Percentiles rank a stretch among this genome's conserved stretches.
These are phyloP conservation scores for Arvicanthis niloticus DNA, from an alignment of 2,113 vertebrate genomes.

Conservation along the genomic window DNA sequence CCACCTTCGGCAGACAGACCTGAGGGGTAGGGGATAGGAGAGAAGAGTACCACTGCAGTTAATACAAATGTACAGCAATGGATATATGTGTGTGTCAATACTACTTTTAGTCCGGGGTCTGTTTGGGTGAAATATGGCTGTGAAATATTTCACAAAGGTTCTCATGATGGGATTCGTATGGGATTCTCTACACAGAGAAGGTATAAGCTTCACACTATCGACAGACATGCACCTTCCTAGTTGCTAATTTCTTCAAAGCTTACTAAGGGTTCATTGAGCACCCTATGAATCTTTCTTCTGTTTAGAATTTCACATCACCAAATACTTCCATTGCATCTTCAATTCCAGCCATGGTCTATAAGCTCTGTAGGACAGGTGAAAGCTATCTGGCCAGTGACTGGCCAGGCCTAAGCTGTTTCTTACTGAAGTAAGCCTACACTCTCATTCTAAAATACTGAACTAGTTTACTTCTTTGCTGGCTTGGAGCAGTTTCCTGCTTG, in stretches of 20 bases:
- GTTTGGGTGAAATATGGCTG: not conserved
- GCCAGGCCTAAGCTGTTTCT: not conserved
- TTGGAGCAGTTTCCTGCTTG: not conserved
- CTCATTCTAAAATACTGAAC: not conserved
- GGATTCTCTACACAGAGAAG: not conserved
- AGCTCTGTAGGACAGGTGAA: not conserved
- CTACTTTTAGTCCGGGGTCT: too few relatives aligned
- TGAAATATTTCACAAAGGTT: not conserved
- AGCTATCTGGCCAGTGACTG: not conserved
- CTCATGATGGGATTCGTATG: not conserved
- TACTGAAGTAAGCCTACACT: not conserved
- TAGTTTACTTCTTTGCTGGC: not conserved
- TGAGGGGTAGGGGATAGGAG: constrained; percentile 72
- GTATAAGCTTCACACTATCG: not conserved
- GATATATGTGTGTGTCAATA: not conserved
- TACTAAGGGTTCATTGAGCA: not conserved
- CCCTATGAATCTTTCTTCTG: not conserved
- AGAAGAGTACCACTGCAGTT: not conserved
- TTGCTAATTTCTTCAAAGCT: not conserved
- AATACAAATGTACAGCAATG: not conserved
- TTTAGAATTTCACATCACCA: not conserved
- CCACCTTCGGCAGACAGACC: constrained; percentile 94
- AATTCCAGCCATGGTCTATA: not conserved
- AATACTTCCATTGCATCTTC: not conserved
- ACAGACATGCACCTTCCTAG: too few relatives aligned